Evolutionary conservation across 1,140 invertebrate genomes (phyloP), one percentile per base, ranked within the genome.

Genomic region (Rhizoglyphus robini): DNA sequence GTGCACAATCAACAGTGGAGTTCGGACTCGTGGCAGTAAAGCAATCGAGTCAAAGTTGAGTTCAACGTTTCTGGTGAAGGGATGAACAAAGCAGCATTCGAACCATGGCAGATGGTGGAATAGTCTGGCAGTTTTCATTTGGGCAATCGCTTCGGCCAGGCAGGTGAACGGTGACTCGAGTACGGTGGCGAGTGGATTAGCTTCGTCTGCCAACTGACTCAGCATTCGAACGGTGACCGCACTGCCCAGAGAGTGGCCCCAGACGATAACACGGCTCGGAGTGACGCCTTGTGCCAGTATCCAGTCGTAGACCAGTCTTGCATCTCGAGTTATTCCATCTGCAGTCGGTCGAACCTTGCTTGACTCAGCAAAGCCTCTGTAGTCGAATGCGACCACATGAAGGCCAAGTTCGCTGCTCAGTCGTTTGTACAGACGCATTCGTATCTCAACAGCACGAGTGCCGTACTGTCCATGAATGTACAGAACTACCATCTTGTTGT

Each of bases 391-490:
- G 67, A 96, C 78, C 4, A 96, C 82, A 78, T 96, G 91, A 73
- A 84, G 91, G 73, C 88, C 83, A 67, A 86, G 76, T 49, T 83
- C 77, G 69, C 85, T 59, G 23, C 46, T 60, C 63, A 96, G 79
- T 32, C 93, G 74, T 74, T 88, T 78, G 76, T 96, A 96, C 48
- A 96, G 78, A 71, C 88, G 83, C 31, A 90, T 77, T 61, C 93
- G 80, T 76, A 94, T 89, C 0, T 78, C 77, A 13, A 83, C 84
- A 11, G 82, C 85, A 70, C 89, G 79, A 61, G 88, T 85, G 15
- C 89, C 90, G 8, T 88, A 86, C 75, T 96, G 96, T 5, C 92
- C 92, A 79, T 93, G 90, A 70, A 87, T 79, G 74, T 93, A 93
- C 11, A 93, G 72, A 29, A 93, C 78, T 58, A 92, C 77, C 46